Percentiles rank a stretch among this genome's conserved stretches.
These are phyloP conservation scores for Chlamydotis undulata DNA, from an alignment of 2,113 vertebrate species.

Conservation along the genomic window DNA sequence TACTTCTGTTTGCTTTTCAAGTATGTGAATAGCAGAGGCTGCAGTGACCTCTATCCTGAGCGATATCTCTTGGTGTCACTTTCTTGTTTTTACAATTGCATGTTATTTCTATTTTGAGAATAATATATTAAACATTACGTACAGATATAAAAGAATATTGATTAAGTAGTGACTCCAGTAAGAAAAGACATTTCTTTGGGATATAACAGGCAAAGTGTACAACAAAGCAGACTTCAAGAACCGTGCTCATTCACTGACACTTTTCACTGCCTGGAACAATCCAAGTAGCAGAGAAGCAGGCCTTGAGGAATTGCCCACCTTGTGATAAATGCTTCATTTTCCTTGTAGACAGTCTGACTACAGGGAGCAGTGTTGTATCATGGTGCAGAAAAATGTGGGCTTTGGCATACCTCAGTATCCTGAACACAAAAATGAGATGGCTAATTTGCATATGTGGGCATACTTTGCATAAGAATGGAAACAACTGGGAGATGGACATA, in stretches of 20 bases:
- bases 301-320: neutral
- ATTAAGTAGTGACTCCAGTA: neutral
- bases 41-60: neutral
- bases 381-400: neutral
- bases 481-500: neutral
- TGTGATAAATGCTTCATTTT: neutral
- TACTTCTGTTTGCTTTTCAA: neutral
- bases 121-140: neutral
- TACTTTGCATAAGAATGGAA: neutral
- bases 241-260: neutral
- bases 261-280: neutral
- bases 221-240: neutral
- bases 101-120: neutral
- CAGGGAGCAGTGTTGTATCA: neutral
- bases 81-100: neutral
- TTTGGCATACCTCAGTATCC: neutral
- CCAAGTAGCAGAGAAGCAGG: neutral
- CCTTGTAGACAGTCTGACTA: neutral
- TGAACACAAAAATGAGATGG: neutral
- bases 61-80: neutral
- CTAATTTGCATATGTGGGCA: neutral
- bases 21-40: neutral
- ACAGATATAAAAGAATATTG: neutral
- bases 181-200: neutral
- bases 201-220: neutral